Evolutionary conservation across 1,140 invertebrate species (phyloP), one percentile per base, ranked within the genome.

Genomic region (Dendrolimus punctatus): DNA sequence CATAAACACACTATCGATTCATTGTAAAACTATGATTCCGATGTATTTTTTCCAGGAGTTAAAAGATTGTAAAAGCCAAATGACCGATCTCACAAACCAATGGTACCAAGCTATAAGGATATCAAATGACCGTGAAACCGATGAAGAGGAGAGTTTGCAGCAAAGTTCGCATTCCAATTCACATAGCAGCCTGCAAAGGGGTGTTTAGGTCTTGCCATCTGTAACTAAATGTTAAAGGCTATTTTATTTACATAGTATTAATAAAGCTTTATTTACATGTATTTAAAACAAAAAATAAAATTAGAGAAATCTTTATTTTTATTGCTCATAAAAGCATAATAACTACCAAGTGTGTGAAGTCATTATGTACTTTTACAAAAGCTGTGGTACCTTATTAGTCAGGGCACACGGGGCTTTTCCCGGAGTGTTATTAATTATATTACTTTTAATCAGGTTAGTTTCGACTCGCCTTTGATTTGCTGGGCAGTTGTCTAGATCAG

Each of bases 21-120:
- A 3, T 23, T 23, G 23, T 23, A 1, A 23, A 23, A 23, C 23
- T 23, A 23, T 23, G 23, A 43, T 9, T 43, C 5, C 5, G 40
- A 57, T 8, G 43, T 42, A 39, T 45, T 60, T 46, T 41, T 81
- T 87, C 39, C 89, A 98, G 91, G 96, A 99, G 88, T 81, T 99
- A 46, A 95, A 96, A 74, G 96, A 98, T 81, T 98, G 97, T 71
- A 96, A 96, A 75, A 96, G 93, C 47, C 96, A 98, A 88, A 98
- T 99, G 96, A 95, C 95, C 5, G 95, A 96, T 86, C 87, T 99
- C 46, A 98, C 96, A 2, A 97, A 98, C 77, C 95, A 98, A 76
- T 99, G 97, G 97, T 98, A 98, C 87, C 95, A 98, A 78, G 96
- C 95, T 0, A 95, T 97, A 56, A 89, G 95, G 53, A 94, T 96